These are phyloP conservation scores for Coracias cyanogaster DNA, from an alignment of 2,797 vertebrate genomes.

Conservation along the genomic window DNA sequence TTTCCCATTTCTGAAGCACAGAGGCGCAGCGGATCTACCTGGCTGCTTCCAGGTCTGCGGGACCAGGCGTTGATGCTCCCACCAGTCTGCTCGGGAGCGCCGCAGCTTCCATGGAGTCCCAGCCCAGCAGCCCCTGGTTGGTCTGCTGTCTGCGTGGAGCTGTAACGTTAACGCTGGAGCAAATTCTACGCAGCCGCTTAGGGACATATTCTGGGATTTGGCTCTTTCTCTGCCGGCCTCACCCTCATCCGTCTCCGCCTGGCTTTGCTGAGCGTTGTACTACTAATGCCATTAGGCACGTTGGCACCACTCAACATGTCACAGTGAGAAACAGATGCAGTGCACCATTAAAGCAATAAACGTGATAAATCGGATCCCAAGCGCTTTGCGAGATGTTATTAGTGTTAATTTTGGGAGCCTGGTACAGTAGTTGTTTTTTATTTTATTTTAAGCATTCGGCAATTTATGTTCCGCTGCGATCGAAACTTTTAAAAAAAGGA, in stretches of 20 bases:
- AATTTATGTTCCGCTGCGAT: not conserved
- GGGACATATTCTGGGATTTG: not conserved
- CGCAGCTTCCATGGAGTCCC: not conserved
- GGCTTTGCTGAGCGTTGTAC: conserved; percentile 45
- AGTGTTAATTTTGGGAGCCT: conserved; percentile 66
- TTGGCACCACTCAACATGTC: conserved; percentile 55
- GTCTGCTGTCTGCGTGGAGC: not conserved
- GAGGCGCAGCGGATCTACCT: not conserved
- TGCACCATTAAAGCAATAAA: conserved; percentile 56
- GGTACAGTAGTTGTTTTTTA: conserved; percentile 53
- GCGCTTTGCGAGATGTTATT: conserved; percentile 54
- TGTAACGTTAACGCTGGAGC: accelerated
- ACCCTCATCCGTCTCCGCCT: not conserved
- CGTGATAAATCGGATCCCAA: conserved; percentile 60
- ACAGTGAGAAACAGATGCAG: conserved; percentile 77
- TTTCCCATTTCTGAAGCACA: not conserved
- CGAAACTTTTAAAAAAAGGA: not conserved
- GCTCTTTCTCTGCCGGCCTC: not conserved
- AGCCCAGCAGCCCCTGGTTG: accelerated
- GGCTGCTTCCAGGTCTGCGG: not conserved
- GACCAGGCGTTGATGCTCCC: not conserved
- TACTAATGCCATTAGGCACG: conserved; percentile 59
- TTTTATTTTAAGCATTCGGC: conserved; percentile 44
- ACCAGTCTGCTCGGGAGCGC: not conserved
- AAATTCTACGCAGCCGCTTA: accelerated